Base-by-base conservation (phyloP, 2,888 invertebrate genomes). In the Dryadula phaetusa region DNA sequence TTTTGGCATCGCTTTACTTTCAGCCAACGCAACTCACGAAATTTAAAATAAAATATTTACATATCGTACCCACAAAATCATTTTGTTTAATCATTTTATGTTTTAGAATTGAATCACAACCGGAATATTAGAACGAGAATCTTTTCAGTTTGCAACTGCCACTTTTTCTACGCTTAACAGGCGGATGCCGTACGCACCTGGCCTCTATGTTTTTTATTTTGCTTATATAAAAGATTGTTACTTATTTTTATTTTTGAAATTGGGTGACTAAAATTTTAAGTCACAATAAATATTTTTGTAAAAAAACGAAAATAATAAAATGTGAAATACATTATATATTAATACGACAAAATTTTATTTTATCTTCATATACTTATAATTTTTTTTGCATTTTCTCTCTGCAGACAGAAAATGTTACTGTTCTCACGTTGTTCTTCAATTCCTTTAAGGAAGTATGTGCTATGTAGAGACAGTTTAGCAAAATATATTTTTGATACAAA, bases 131-230 rank as follows among this genome's bases (percentile, higher is more conserved):
- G 22, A 32, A 49, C 54, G 54, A 64, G 42, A 60, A 66, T 64
- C 49, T 44, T 46, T 56, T 53, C 67, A 42, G 49, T 47, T 67
- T 58, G 65, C 72, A 70, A 72, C 78, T 80, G 78, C 79, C 77
- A 73, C 72, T 73, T 84, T 83, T 85, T 86, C 80, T 76, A 78
- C 77, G 63, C 71, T 78, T 75, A 72, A 77, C 76, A 78, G 73
- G 76, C 88, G 90, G 90, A 90, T 89, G 85, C 83, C 76, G 78
- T 79, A 77, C 80, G 88, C 92, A 92, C 92, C 91, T 91, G 92
- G 92, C 82, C 76, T 77, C 71, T 74, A 72, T 76, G 78, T 47
- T 58, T 74, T 75, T 74, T 71, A 70, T 62, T 64, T 37, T 44
- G 54, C 49, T 37, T 40, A 37, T 62, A 60, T 54, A 64, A 70